A percentile compares a stretch with the other conserved stretches of the same genome.
phyloP scores from a whole-genome alignment of 2,888 invertebrate genomes.

The Cylloceria caligata region DNA sequence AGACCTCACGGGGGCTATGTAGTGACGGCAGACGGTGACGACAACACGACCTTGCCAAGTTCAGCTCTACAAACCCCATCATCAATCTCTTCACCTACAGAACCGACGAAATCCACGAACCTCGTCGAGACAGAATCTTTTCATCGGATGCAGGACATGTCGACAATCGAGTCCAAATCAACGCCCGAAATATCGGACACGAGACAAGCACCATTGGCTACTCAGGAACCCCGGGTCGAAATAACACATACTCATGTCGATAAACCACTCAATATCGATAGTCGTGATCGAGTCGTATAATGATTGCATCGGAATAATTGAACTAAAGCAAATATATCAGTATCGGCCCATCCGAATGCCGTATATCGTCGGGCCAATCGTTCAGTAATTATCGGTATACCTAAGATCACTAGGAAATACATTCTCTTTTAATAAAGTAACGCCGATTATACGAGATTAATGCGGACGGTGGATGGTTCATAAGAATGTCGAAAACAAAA shows the following conservation, averaged over 20 bases:
- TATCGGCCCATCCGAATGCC: not conserved
- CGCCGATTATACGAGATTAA: slow-evolving; percentile 27
- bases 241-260: slow-evolving; percentile 72
- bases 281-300: slow-evolving; percentile 77
- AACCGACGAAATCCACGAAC: slow-evolving; percentile 81
- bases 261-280: slow-evolving; percentile 74
- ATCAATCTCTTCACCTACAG: slow-evolving; percentile 81
- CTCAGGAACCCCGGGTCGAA: slow-evolving; percentile 75
- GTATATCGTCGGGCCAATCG: slow-evolving; percentile 3
- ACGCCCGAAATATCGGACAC: slow-evolving; percentile 77
- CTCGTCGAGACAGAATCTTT: slow-evolving; percentile 80
- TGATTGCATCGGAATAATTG: slow-evolving; percentile 73
- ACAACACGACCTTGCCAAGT: slow-evolving; percentile 76
- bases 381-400: slow-evolving; percentile 54
- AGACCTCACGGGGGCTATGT: slow-evolving; percentile 85
- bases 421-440: slow-evolving; percentile 45
- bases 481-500: not conserved
- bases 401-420: slow-evolving; percentile 65
- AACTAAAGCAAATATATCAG: slow-evolving; percentile 44
- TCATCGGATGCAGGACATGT: slow-evolving; percentile 75
- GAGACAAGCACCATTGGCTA: slow-evolving; percentile 75
- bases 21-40: slow-evolving; percentile 71
- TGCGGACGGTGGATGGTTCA: slow-evolving; percentile 6
- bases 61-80: slow-evolving; percentile 81
- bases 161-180: slow-evolving; percentile 72